Evolutionary conservation across 2,797 vertebrate genomes (phyloP), one percentile per base, ranked within the genome.

Genomic region (Artibeus lituratus): DNA sequence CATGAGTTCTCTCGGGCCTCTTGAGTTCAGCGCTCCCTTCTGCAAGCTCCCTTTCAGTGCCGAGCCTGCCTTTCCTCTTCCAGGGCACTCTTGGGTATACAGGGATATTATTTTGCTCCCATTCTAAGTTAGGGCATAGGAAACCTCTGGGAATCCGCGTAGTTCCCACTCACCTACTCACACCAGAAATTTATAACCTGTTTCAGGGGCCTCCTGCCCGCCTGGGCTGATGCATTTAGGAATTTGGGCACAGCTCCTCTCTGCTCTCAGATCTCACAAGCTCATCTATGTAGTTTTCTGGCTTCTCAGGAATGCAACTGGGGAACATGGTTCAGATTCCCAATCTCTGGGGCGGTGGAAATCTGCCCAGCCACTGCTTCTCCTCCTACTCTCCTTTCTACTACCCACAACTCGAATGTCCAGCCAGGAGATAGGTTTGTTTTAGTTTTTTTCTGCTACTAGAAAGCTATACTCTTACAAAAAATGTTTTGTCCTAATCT

Each of bases 401-500:
- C 18, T 49, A 86, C 16, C 2, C 4, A 62, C 10, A 67, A 37
- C 8, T 5, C 24, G 2, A 10, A 42, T 49, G 14, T 21, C 74
- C 35, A 86, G 24, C 7, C 0, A 70, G 39, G 29, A 57, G 26
- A 57, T 55, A 19, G 22, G 18, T n/a, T 94, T 87, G 26, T 91
- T 81, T 82, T 14, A 35, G 2, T 49, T 49, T 81, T 82, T 96
- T 65, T 65, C 42, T 73, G 57, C 29, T 14, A 93, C 37, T 69
- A 39, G 51, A 90, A 94, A 82, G 37, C 10, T 26, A 77, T 49
- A 16, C 19, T 70, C 53, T 81, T 88, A 69, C 0, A 81, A 69
- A 92, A 92, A 57, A 59, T 59, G 51, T 72, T 94, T 85, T 92
- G 74, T 65, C 16, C 44, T 77, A 72, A 67, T 93, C 72, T 95